These are phyloP conservation scores for Anoplius nigerrimus DNA, from an alignment of 2,888 invertebrate species.

Conservation along the genomic window DNA sequence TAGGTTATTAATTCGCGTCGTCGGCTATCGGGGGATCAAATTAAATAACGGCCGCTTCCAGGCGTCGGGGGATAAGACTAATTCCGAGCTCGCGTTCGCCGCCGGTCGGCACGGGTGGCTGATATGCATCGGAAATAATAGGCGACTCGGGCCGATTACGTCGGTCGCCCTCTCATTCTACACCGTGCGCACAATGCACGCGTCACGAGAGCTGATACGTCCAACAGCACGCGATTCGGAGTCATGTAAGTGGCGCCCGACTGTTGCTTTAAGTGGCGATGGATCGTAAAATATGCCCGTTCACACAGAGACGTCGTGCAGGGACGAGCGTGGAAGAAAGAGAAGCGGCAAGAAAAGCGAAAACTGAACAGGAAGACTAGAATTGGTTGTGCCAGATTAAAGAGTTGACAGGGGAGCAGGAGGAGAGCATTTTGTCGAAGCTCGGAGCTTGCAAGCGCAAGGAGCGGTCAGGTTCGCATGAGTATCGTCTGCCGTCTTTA, in stretches of 20 bases:
- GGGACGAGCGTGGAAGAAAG: constrained; percentile 20
- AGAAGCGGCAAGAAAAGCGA: constrained; percentile 4
- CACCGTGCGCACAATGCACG: constrained; percentile 29
- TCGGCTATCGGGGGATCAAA: too few species aligned
- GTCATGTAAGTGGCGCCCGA: constrained; percentile 50
- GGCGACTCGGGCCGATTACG: constrained; percentile 20
- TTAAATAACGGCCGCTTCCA: too few species aligned
- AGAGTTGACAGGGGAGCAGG: too few species aligned
- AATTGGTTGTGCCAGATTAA: too few species aligned
- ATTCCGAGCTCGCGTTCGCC: too few species aligned
- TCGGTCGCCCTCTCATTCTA: constrained; percentile 17
- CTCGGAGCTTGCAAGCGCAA: too few species aligned
- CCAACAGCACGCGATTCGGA: constrained; percentile 52
- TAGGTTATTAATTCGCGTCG: too few species aligned
- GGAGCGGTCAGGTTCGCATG: too few species aligned
- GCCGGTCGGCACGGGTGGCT: too few species aligned
- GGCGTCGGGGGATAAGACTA: too few species aligned
- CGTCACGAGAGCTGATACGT: constrained; percentile 30
- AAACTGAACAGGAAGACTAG: too few species aligned
- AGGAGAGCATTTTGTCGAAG: too few species aligned
- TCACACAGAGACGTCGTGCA: constrained; percentile 51
- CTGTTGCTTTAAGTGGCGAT: constrained; percentile 70
- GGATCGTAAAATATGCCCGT: constrained; percentile 73
- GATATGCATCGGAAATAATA: constrained; percentile 27
- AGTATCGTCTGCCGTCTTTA: constrained; percentile 44